Percentiles rank a stretch among this genome's conserved stretches.
Evolutionary conservation across 2,888 invertebrate species (phyloP).

Genomic region (Celastrina argiolus): DNA sequence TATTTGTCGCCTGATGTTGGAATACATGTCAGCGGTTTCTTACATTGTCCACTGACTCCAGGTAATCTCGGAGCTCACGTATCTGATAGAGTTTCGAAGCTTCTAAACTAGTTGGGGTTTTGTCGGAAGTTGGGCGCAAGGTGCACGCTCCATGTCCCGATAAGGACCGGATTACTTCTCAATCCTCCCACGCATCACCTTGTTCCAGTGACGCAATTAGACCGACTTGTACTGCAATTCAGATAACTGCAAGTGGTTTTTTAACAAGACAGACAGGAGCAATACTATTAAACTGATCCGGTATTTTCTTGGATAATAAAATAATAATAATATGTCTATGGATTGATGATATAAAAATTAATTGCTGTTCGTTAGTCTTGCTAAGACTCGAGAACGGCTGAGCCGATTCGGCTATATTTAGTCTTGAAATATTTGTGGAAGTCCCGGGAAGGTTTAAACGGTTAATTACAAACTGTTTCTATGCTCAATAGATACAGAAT

Average conservation of each 20-base stretch:
- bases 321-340: no score
- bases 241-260: background rate
- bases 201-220: background rate
- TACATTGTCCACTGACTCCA: slow-evolving; percentile 39
- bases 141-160: slow-evolving; percentile 60
- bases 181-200: slow-evolving; percentile 55
- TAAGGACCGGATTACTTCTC: slow-evolving; percentile 62
- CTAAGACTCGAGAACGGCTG: no score
- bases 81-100: slow-evolving; percentile 73
- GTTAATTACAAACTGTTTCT: no score
- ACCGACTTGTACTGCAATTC: background rate
- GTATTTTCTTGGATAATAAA: no score
- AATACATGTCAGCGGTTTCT: slow-evolving; percentile 36
- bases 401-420: no score
- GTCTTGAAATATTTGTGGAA: no score
- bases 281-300: no score
- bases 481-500: no score
- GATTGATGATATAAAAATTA: no score
- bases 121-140: slow-evolving; percentile 63
- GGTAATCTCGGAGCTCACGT: slow-evolving; percentile 67
- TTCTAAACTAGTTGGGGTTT: slow-evolving; percentile 72
- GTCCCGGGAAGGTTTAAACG: no score
- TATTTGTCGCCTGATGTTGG: background rate
- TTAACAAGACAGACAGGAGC: no score
- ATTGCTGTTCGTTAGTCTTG: no score